A percentile compares a stretch with the other conserved stretches of the same genome.
These are phyloP conservation scores for Acipenser oxyrinchus DNA, from an alignment of 2,797 vertebrate genomes.

Conservation along the genomic window DNA sequence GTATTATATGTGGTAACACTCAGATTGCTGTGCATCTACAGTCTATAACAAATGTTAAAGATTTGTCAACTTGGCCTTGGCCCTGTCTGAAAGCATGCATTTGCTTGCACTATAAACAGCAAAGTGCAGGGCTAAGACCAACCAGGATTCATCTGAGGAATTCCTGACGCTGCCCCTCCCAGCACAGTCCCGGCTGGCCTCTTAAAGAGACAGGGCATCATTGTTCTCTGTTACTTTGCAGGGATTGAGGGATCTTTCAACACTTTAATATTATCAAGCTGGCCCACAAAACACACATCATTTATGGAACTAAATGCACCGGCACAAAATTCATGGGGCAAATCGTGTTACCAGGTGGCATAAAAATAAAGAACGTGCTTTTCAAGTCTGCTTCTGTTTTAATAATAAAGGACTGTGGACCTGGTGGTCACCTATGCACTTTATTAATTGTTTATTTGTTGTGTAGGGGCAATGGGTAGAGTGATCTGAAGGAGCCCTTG, in stretches of 20 bases:
- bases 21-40: no score
- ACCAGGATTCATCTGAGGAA: slow-evolving; percentile 20
- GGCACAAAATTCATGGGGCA: no score
- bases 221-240: slow-evolving; percentile 42
- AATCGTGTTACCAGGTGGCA: no score
- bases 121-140: slow-evolving; percentile 27
- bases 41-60: no score
- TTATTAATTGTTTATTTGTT: no score
- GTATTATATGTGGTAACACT: no score
- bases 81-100: background rate
- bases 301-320: slow-evolving; percentile 14
- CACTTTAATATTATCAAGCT: slow-evolving; percentile 40
- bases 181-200: slow-evolving; percentile 33
- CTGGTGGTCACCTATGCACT: no score
- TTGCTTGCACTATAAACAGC: slow-evolving; percentile 32
- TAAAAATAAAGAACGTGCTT: no score
- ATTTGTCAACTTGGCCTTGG: background rate
- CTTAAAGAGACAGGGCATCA: slow-evolving; percentile 36
- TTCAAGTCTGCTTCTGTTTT: no score
- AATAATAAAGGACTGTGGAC: no score
- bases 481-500: no score
- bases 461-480: no score
- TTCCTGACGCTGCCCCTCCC: slow-evolving; percentile 16
- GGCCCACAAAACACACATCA: slow-evolving; percentile 11
- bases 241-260: slow-evolving; percentile 34